Conservation (phyloP, 2,888 invertebrate genomes). For the Acronicta leporina region DNA sequence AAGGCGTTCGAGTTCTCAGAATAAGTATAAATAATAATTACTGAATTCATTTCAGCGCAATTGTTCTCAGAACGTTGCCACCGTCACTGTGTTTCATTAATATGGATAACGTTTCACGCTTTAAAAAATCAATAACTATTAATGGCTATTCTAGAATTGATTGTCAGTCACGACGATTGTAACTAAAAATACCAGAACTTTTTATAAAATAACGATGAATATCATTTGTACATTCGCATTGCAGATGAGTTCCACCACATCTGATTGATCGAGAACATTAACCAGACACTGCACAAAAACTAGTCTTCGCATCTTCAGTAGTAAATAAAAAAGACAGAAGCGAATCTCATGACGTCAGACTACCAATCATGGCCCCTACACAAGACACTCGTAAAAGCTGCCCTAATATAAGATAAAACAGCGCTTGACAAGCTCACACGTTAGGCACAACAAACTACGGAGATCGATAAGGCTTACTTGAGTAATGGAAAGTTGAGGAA, state of each 20-base stretch:
- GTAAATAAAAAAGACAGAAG: slow-evolving; percentile 44
- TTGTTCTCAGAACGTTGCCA: slow-evolving; percentile 4
- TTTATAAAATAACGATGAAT: slow-evolving; percentile 17
- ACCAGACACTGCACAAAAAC: slow-evolving; percentile 27
- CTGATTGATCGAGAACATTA: slow-evolving; percentile 40
- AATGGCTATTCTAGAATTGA: slow-evolving; percentile 34
- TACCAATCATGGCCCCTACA: slow-evolving; percentile 42
- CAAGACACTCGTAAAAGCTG: slow-evolving; percentile 39
- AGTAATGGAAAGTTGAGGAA: slow-evolving; percentile 52
- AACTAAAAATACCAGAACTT: slow-evolving; percentile 4
- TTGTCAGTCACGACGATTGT: slow-evolving; percentile 15
- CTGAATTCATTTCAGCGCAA: slow-evolving; percentile 21
- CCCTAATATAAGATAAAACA: slow-evolving; percentile 46
- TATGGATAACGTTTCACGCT: slow-evolving; percentile 23
- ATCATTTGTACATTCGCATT: slow-evolving; percentile 29
- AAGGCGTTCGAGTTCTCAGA: slow-evolving; percentile 1
- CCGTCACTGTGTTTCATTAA: slow-evolving; percentile 22
- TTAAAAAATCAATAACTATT: slow-evolving; percentile 40
- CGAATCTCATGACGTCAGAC: slow-evolving; percentile 37
- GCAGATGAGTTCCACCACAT: slow-evolving; percentile 27
- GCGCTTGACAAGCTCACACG: slow-evolving; percentile 39
- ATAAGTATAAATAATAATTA: slow-evolving; percentile 23
- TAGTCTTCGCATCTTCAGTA: slow-evolving; percentile 31
- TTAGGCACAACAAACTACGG: slow-evolving; percentile 34
- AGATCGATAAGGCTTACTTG: slow-evolving; percentile 50